Conservation (phyloP, 2,888 invertebrate genomes). For the Lamellibrachia satsuma region DNA sequence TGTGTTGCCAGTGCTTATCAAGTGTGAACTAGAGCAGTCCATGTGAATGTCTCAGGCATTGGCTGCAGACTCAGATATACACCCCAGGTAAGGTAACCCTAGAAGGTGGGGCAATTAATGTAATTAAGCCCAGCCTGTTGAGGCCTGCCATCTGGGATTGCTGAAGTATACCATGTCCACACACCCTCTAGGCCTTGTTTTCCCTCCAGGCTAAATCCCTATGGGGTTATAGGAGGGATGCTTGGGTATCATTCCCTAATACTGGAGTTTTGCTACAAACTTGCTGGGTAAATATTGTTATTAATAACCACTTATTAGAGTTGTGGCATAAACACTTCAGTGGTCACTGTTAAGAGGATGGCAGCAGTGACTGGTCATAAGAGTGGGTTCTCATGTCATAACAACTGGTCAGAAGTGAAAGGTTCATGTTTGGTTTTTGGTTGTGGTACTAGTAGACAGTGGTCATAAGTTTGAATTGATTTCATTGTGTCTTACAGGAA, state of each 20-base stretch:
- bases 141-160: background rate
- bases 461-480: background rate
- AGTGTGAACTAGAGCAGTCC: conserved; percentile 1
- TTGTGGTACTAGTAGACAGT: background rate
- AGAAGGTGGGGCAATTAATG: conserved; percentile 12
- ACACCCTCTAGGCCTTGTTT: background rate
- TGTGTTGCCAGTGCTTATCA: conserved; percentile 13
- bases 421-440: background rate
- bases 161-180: background rate
- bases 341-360: background rate
- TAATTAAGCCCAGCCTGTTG: conserved; percentile 1
- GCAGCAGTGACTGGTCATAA: background rate
- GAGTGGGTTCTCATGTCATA: background rate
- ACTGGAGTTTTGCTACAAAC: background rate
- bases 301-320: background rate
- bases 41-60: background rate
- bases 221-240: background rate
- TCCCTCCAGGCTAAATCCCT: background rate
- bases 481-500: too few relatives aligned
- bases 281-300: background rate
- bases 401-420: background rate
- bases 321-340: background rate
- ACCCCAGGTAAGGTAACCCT: conserved; percentile 1
- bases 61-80: background rate
- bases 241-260: background rate